phyloP scores from a whole-genome alignment of 2,888 invertebrate species.

The Oscheius sp. region DNA sequence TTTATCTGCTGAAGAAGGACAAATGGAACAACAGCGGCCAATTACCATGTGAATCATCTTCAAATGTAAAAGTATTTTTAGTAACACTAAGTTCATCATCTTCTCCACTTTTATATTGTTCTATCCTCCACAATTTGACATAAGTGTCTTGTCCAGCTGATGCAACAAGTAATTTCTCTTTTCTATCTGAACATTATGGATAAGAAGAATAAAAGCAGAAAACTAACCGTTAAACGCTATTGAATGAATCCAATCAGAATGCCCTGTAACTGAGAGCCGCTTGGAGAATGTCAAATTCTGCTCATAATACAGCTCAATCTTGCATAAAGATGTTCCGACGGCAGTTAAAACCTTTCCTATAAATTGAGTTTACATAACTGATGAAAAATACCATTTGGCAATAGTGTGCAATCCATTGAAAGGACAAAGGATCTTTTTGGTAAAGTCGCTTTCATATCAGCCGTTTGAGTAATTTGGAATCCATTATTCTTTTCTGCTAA shows the following conservation, averaged over 20 bases:
- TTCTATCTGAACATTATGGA: slow-evolving; percentile 14
- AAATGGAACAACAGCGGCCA: background rate
- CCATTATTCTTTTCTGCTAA: background rate
- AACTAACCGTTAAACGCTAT: slow-evolving; percentile 62
- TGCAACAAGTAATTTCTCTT: slow-evolving; percentile 43
- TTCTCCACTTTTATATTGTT: slow-evolving; percentile 11
- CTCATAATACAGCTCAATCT: slow-evolving; percentile 52
- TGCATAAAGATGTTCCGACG: slow-evolving; percentile 60
- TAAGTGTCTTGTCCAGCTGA: slow-evolving; percentile 56
- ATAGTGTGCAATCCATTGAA: slow-evolving; percentile 27
- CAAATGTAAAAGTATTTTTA: slow-evolving; percentile 37
- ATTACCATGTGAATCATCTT: background rate
- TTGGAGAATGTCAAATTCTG: slow-evolving; percentile 35
- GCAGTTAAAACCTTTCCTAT: slow-evolving; percentile 46
- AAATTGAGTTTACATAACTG: too few relatives aligned
- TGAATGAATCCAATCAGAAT: slow-evolving; percentile 64
- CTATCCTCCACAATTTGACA: slow-evolving; percentile 58
- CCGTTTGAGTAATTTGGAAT: background rate
- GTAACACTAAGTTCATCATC: slow-evolving; percentile 52
- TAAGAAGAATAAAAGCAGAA: background rate
- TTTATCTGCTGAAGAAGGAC: background rate
- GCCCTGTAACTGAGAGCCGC: slow-evolving; percentile 51
- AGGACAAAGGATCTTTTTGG: slow-evolving; percentile 22
- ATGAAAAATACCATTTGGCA: slow-evolving; percentile 5
- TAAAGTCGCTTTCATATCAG: slow-evolving; percentile 3